Percentiles rank a stretch among this genome's conserved stretches.
Conservation (phyloP, 2,797 vertebrate species). For the Spea hammondii region DNA sequence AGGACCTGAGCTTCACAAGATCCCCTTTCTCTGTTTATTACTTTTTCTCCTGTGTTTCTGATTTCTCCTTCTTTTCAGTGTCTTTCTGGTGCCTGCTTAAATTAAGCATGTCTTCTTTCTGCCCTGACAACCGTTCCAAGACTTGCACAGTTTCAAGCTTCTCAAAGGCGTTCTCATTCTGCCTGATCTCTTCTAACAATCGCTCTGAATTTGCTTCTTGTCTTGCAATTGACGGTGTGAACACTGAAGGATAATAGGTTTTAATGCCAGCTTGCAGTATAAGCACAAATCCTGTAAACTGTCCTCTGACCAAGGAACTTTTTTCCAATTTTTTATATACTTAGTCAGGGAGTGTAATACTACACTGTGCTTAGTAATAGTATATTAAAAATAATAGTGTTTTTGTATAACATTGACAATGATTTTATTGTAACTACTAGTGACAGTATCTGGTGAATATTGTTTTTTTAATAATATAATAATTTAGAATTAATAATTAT, state of each 20-base stretch:
- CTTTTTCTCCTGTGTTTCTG: slow-evolving; percentile 41
- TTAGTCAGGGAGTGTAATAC: too few species aligned
- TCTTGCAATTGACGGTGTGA: slow-evolving; percentile 36
- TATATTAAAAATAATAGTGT: too few species aligned
- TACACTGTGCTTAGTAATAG: too few species aligned
- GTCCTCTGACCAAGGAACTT: neutral
- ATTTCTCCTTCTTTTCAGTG: slow-evolving; percentile 42
- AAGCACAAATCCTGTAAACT: neutral
- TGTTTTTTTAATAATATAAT: too few species aligned
- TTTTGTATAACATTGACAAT: too few species aligned
- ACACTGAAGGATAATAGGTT: slow-evolving; percentile 34
- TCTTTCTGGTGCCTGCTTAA: slow-evolving; percentile 51
- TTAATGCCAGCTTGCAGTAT: slow-evolving; percentile 27
- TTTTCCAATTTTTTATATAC: neutral
- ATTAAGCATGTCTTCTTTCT: slow-evolving; percentile 48
- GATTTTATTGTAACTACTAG: too few species aligned
- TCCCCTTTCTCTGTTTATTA: slow-evolving; percentile 49
- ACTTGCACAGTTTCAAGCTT: slow-evolving; percentile 43
- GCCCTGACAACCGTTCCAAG: slow-evolving; percentile 47
- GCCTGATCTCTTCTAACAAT: slow-evolving; percentile 46
- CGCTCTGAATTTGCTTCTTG: slow-evolving; percentile 46
- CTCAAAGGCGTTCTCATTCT: slow-evolving; percentile 44
- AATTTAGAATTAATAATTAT: too few species aligned
- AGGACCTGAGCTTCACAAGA: slow-evolving; percentile 43
- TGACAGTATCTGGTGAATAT: too few species aligned